phyloP scores from a whole-genome alignment of 2,797 vertebrate genomes.

The Liasis olivaceus region DNA sequence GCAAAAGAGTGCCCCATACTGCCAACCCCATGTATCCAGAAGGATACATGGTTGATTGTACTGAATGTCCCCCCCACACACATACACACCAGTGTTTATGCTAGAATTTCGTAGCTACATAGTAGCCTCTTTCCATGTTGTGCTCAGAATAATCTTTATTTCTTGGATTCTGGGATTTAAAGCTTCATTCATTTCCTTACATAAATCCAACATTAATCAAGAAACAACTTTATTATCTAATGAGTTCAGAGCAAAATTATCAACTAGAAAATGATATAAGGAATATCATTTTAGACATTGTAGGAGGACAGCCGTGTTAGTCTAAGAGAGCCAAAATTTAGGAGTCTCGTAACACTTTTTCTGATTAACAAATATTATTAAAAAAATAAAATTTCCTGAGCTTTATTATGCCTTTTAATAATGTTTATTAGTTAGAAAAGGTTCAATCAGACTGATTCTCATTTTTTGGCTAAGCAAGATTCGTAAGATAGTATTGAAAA shows the following conservation, averaged over 20 bases:
- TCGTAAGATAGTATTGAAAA: not conserved
- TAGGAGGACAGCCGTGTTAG: not conserved
- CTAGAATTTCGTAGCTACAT: not conserved
- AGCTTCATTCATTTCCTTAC: not conserved
- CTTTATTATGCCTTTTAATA: not conserved
- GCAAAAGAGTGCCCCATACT: not conserved
- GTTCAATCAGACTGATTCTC: not conserved
- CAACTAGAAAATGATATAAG: too few relatives aligned
- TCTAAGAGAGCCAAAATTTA: not conserved
- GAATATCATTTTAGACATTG: too few relatives aligned
- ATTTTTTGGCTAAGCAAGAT: not conserved
- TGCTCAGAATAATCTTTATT: not conserved
- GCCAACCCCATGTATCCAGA: not conserved
- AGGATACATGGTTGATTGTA: not conserved
- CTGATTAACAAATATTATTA: not conserved
- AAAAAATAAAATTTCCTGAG: not conserved
- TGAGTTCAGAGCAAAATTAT: not conserved
- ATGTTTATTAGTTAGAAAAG: not conserved
- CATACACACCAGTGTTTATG: too few relatives aligned
- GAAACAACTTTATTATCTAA: not conserved
- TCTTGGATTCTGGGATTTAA: not conserved
- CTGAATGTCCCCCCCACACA: not conserved
- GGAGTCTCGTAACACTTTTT: not conserved
- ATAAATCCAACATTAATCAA: not conserved
- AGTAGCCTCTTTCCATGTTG: not conserved